Evolutionary conservation across 2,888 invertebrate genomes (phyloP).

Genomic region (Temnothorax ravouxi): DNA sequence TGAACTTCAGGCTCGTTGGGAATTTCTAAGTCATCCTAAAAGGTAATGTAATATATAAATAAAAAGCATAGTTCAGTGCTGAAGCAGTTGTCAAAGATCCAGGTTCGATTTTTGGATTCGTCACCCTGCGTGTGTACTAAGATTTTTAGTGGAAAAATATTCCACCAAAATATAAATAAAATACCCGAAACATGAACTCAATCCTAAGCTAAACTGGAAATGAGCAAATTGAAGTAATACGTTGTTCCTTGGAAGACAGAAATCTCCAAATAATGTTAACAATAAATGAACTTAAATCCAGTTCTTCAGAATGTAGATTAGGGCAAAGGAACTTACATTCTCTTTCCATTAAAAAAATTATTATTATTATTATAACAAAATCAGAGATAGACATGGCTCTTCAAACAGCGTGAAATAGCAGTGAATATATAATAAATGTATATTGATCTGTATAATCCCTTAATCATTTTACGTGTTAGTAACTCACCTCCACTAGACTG

Average conservation of each 20-base stretch:
- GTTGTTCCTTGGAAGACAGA: neutral
- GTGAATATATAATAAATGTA: neutral
- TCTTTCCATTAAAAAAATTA: neutral
- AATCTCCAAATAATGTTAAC: neutral
- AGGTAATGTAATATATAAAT: conserved; percentile 32
- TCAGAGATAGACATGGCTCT: neutral
- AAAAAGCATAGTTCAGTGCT: neutral
- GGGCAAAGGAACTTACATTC: neutral
- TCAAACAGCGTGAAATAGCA: neutral
- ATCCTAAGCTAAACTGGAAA: neutral
- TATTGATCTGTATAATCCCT: neutral
- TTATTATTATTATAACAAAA: neutral
- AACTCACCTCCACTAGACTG: conserved; percentile 81
- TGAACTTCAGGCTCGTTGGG: conserved; percentile 86
- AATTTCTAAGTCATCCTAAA: conserved; percentile 84
- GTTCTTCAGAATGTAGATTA: neutral
- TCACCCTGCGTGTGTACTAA: neutral
- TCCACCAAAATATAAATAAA: neutral
- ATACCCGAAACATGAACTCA: neutral
- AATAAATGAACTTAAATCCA: neutral
- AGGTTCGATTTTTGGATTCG: neutral
- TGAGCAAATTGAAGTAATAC: neutral
- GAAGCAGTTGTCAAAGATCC: neutral
- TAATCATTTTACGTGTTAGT: neutral
- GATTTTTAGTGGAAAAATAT: neutral